phyloP scores from a whole-genome alignment of 2,888 invertebrate genomes.

The Xanthostigma xanthostigma region DNA sequence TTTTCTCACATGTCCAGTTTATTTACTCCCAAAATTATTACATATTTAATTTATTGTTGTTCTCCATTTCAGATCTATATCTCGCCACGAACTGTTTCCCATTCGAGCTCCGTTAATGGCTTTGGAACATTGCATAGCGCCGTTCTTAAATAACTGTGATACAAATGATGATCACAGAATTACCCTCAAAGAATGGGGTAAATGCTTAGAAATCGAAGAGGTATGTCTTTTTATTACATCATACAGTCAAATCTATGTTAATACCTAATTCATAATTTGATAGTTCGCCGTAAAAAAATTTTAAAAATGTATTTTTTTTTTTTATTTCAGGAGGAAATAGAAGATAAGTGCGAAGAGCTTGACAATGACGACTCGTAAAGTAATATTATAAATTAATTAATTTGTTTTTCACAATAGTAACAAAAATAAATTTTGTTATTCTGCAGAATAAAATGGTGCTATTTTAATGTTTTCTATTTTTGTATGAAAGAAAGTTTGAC shows the following conservation, averaged over 20 bases:
- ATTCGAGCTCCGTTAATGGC: constrained; percentile 89
- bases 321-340: constrained; percentile 59
- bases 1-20: too few species aligned
- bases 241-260: background rate
- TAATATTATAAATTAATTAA: too few species aligned
- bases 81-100: constrained; percentile 90
- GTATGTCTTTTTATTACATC: constrained; percentile 26
- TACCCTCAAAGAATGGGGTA: constrained; percentile 85
- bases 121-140: constrained; percentile 94
- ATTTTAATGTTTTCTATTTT: too few species aligned
- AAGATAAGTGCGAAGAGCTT: constrained; percentile 67
- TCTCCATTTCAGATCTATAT: constrained; percentile 46
- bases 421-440: too few species aligned
- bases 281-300: background rate
- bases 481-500: too few species aligned
- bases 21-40: too few species aligned
- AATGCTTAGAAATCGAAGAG: constrained; percentile 70
- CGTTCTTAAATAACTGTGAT: constrained; percentile 88
- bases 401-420: too few species aligned
- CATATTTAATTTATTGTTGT: background rate
- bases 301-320: constrained; percentile 14
- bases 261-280: background rate
- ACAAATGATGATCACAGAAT: constrained; percentile 78
- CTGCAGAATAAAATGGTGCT: too few species aligned
- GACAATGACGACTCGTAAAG: constrained; percentile 26